Evolutionary conservation across 2,888 invertebrate genomes (phyloP).

Genomic region (Argyresthia albistria): DNA sequence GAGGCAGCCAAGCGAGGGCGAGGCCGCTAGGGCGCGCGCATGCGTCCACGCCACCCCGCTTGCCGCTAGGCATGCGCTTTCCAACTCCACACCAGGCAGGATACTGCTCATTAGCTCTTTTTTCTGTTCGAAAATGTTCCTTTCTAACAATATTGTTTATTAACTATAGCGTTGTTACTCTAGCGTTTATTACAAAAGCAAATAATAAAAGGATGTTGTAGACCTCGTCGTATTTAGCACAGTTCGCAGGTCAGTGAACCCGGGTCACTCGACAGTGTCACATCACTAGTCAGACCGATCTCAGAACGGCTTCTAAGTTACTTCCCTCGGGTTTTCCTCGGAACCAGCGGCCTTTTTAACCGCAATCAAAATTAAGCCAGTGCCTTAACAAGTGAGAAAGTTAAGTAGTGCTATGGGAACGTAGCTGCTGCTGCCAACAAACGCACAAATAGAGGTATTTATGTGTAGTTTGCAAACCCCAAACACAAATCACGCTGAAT

Average conservation of each 20-base stretch:
- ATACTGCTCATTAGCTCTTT: background rate
- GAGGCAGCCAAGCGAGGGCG: conserved; percentile 25
- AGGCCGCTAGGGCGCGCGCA: conserved; percentile 19
- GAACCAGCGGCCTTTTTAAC: conserved; percentile 11
- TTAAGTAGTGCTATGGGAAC: conserved; percentile 9
- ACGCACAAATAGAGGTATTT: background rate
- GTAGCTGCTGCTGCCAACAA: conserved; percentile 2
- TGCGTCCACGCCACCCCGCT: conserved; percentile 12
- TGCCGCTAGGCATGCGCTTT: conserved; percentile 7
- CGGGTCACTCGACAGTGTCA: background rate
- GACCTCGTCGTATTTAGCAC: too few relatives aligned
- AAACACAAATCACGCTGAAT: background rate
- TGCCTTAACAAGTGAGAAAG: conserved; percentile 26
- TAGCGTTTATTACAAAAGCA: too few relatives aligned
- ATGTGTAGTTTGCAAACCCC: too few relatives aligned
- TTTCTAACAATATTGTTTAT: too few relatives aligned
- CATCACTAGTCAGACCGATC: background rate
- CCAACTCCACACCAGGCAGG: background rate
- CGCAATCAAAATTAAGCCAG: conserved; percentile 19
- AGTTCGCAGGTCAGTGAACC: too few relatives aligned
- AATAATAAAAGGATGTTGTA: too few relatives aligned
- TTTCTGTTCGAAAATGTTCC: background rate
- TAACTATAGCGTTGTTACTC: too few relatives aligned
- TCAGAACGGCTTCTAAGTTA: background rate
- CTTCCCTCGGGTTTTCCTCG: background rate